Evolutionary conservation across 2,113 vertebrate species (phyloP).

Genomic region (Megaceryle maxima): DNA sequence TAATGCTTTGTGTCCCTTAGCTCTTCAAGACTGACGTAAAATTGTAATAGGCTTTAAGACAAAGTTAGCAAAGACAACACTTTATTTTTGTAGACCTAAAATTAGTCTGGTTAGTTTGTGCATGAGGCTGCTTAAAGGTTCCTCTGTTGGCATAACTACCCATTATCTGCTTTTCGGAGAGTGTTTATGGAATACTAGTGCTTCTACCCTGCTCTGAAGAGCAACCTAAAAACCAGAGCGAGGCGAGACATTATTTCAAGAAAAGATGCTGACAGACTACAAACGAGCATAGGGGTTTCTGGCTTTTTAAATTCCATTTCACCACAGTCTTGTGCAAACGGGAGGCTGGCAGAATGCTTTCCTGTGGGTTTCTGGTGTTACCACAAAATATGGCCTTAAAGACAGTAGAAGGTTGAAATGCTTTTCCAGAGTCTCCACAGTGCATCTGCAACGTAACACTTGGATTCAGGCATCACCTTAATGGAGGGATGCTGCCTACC

Average conservation of each 20-base stretch:
- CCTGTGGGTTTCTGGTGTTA: background rate
- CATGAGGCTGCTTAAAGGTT: background rate
- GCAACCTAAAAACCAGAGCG: background rate
- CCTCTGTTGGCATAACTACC: background rate
- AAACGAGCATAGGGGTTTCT: background rate
- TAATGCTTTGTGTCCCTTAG: background rate
- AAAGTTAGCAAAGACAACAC: background rate
- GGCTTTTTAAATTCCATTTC: background rate
- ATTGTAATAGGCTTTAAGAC: background rate
- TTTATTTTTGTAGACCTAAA: background rate
- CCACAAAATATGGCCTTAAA: background rate
- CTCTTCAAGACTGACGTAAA: background rate
- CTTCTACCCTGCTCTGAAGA: background rate
- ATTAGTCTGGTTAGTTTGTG: background rate
- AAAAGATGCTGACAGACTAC: background rate
- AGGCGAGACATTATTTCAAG: background rate
- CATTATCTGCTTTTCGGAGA: background rate
- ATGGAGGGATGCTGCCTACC: background rate
- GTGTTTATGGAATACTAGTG: too few relatives aligned
- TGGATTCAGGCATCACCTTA: background rate
- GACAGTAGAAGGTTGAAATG: background rate
- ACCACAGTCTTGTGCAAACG: background rate
- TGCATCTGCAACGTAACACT: background rate
- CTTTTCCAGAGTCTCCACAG: background rate
- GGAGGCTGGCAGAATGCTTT: background rate